Evolutionary conservation across 92 coral and sea anemone genomes (phyloP), one percentile per base, ranked within the genome.

Genomic region (Umimayanthus chanpuru): DNA sequence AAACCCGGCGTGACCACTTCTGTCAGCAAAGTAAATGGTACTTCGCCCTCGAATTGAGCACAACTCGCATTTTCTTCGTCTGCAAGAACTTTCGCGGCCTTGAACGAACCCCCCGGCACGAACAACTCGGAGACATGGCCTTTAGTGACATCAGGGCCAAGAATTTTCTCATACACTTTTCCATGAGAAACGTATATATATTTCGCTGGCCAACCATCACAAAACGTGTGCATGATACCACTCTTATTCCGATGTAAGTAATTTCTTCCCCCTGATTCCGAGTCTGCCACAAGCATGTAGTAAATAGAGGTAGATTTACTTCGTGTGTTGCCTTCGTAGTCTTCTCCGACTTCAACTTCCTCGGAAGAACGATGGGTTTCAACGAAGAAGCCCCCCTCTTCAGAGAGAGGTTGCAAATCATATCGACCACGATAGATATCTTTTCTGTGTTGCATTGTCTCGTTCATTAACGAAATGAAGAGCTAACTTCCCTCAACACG

Each of bases 131-230:
- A 86, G 43, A 88, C 90, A 18, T 95, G 96, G 12, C 98, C 98
- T 50, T 92, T 90, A 15, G 56, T 55, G 23, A 90, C 79, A 53
- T 95, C 96, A 28, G 64, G 87, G 4, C 98, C 96, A 9, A 95
- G 81, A 30, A 88, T 89, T 30, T 80, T 76, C 85, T 95, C 93
- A 40, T 87, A 83, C 18, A 88, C n/a, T 71, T 89, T 81, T 25
- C 98, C 95, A 47, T 94, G 93, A 43, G 95, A 85, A 2, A 94
- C 87, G 44, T 73, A 82, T 43, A 85, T 85, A 89, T 92, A 95
- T 56, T 85, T 84, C 2, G 93, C 92, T 5, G 98, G 98, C 98
- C 98, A 95, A 50, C 98, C 98, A 28, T 94, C 96, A 83, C 91
- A 92, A 67, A 90, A 94, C 29, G 91, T 89, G 77, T 93, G 98